Conservation (phyloP, 2,113 vertebrate species). For the Ondatra zibethicus region DNA sequence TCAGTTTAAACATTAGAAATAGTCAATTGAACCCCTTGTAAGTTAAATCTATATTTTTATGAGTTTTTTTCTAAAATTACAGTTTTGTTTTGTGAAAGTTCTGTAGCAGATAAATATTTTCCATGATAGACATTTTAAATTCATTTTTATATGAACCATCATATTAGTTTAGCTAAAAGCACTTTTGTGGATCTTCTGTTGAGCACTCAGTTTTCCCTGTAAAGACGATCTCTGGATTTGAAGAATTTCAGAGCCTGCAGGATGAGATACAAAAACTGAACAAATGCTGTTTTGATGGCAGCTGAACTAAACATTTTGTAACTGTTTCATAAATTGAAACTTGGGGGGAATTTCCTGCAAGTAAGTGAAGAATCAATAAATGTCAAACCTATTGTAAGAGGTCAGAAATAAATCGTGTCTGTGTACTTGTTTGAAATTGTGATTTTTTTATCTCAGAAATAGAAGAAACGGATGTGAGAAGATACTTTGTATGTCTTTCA, state of each 20-base stretch:
- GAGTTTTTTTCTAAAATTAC: not conserved
- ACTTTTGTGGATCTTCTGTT: not conserved
- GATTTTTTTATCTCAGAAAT: slow-evolving; percentile 35
- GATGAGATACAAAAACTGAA: slow-evolving; percentile 44
- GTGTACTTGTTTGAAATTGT: slow-evolving; percentile 41
- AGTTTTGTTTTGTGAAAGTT: slow-evolving; percentile 46
- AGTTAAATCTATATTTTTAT: not conserved
- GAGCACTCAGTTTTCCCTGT: slow-evolving; percentile 34
- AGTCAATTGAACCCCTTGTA: not conserved
- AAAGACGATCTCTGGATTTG: slow-evolving; percentile 22
- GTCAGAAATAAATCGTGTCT: slow-evolving; percentile 65
- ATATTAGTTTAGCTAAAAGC: slow-evolving; percentile 25
- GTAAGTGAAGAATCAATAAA: slow-evolving; percentile 44
- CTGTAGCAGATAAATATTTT: slow-evolving; percentile 43
- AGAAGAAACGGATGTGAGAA: not conserved
- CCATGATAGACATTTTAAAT: slow-evolving; percentile 15
- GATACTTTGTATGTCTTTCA: not conserved
- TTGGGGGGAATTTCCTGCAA: slow-evolving; percentile 38
- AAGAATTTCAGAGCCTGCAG: slow-evolving; percentile 19
- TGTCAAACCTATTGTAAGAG: not conserved
- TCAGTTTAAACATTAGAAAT: slow-evolving; percentile 29
- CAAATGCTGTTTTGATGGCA: slow-evolving; percentile 47
- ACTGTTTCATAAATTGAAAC: slow-evolving; percentile 63
- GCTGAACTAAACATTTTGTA: slow-evolving; percentile 52
- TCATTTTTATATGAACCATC: slow-evolving; percentile 53